Conservation (phyloP, 2,888 invertebrate species). For the Geotrupes spiniger region DNA sequence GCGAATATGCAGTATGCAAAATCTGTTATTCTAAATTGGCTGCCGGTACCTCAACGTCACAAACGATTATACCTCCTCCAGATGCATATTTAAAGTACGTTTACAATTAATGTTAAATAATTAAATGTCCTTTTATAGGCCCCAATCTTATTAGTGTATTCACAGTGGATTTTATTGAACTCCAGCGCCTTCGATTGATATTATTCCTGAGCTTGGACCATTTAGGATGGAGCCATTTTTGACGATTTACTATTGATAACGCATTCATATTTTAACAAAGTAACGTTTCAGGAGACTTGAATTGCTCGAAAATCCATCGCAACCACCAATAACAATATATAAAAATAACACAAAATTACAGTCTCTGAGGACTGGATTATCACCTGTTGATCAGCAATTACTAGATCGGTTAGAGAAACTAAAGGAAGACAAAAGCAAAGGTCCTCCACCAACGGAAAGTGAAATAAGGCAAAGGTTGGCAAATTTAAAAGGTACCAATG, state of each 20-base stretch:
- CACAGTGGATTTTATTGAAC: too few species aligned
- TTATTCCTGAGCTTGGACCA: too few species aligned
- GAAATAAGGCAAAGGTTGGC: conserved; percentile 66
- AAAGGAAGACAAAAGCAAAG: conserved; percentile 55
- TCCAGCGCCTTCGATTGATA: too few species aligned
- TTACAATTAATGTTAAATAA: not conserved
- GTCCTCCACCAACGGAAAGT: conserved; percentile 57
- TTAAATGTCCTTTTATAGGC: not conserved
- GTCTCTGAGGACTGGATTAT: conserved; percentile 47
- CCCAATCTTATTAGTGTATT: not conserved
- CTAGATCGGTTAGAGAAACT: conserved; percentile 66
- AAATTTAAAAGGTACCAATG: conserved; percentile 61
- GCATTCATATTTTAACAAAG: too few species aligned
- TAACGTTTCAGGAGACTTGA: conserved; percentile 53
- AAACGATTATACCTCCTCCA: conserved; percentile 48
- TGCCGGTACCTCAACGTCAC: conserved; percentile 30
- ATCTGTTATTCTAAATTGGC: conserved; percentile 52
- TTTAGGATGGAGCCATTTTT: too few species aligned
- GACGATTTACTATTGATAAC: too few species aligned
- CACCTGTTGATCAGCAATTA: conserved; percentile 60
- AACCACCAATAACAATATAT: conserved; percentile 58
- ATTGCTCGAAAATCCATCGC: conserved; percentile 55
- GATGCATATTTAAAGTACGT: conserved; percentile 59
- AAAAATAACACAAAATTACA: conserved; percentile 46
- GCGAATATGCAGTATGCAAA: conserved; percentile 66